A percentile compares a stretch with the other conserved stretches of the same genome.
Evolutionary conservation across 2,888 invertebrate genomes (phyloP).

Genomic region (Auanema freiburgensis): DNA sequence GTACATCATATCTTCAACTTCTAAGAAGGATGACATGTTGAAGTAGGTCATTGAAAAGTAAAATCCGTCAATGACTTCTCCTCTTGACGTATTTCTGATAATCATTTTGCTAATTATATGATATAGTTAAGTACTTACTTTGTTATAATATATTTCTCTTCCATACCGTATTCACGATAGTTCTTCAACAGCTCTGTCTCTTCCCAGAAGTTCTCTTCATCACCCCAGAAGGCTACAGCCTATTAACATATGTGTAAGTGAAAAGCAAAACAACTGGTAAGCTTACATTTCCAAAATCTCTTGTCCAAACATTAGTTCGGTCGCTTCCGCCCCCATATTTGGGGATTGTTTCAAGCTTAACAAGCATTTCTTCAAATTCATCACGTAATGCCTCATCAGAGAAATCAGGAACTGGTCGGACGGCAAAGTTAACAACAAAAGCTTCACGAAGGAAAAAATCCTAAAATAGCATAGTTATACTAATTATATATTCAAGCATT

Average conservation of each 20-base stretch:
- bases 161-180: constrained; percentile 47
- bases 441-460: constrained; percentile 54
- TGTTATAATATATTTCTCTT: constrained; percentile 40
- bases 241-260: constrained; percentile 15
- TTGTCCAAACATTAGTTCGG: constrained; percentile 55
- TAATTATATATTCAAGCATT: not conserved
- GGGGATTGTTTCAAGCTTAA: constrained; percentile 47
- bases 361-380: constrained; percentile 51
- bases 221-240: constrained; percentile 55
- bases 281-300: constrained; percentile 49
- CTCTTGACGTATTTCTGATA: not conserved
- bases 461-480: constrained; percentile 4
- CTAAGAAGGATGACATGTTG: constrained; percentile 55
- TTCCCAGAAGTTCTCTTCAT: constrained; percentile 53
- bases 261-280: not conserved
- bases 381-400: constrained; percentile 44
- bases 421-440: constrained; percentile 60
- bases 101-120: not conserved
- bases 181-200: constrained; percentile 48
- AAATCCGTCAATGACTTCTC: constrained; percentile 50
- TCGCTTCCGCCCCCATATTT: constrained; percentile 42
- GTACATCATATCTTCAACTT: constrained; percentile 53
- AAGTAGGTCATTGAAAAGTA: constrained; percentile 57
- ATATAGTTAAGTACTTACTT: constrained; percentile 23
- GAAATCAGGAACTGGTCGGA: constrained; percentile 54